phyloP scores from a whole-genome alignment of 1,140 invertebrate genomes.

The Acromyrmex charruanus region DNA sequence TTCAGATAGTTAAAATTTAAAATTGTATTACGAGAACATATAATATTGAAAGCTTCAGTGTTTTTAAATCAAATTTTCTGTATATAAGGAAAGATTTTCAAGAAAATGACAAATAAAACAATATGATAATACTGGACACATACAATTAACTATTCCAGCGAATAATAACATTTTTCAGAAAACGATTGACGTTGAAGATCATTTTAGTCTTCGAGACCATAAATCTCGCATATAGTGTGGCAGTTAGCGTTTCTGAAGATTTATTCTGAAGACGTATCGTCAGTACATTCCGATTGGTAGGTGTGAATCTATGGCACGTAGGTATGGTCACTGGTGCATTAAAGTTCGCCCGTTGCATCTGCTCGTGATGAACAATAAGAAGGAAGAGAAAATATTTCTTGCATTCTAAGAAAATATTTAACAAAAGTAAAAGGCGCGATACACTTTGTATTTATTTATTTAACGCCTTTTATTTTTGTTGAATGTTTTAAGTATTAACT shows the following conservation, averaged over 20 bases:
- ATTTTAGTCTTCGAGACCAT: constrained; percentile 43
- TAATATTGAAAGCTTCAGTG: background rate
- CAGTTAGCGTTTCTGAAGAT: constrained; percentile 47
- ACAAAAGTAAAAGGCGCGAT: background rate
- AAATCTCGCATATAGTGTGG: constrained; percentile 47
- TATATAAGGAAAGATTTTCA: background rate
- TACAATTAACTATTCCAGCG: background rate
- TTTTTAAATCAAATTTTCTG: background rate
- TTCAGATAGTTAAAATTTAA: background rate
- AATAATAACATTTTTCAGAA: background rate
- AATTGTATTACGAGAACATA: background rate
- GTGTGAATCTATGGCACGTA: constrained; percentile 71
- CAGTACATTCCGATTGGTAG: constrained; percentile 74
- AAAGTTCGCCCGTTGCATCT: constrained; percentile 50
- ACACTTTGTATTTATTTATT: background rate
- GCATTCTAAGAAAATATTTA: background rate
- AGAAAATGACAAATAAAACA: background rate
- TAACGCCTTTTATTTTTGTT: too few species aligned
- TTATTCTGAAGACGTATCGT: constrained; percentile 40
- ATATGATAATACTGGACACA: background rate
- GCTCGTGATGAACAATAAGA: background rate
- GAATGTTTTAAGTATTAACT: background rate
- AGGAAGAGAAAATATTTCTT: background rate
- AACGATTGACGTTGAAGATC: background rate
- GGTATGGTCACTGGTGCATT: constrained; percentile 12